Conservation (phyloP, 2,113 vertebrate species). For the Bucco capensis region DNA sequence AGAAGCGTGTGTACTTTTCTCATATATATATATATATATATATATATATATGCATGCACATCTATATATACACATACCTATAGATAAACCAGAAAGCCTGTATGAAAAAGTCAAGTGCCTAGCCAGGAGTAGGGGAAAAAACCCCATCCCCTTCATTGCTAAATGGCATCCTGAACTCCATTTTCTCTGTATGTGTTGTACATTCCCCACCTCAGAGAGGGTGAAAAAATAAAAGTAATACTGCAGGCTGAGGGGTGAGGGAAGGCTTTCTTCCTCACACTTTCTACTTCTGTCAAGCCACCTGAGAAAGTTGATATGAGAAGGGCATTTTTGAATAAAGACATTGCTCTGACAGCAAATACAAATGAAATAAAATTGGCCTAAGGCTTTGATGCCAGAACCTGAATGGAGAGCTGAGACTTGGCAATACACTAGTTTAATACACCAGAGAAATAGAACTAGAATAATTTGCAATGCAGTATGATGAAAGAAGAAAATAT, state of each 20-base stretch:
- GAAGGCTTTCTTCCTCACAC: slow-evolving; percentile 47
- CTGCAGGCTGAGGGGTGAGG: neutral
- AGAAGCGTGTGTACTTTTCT: neutral
- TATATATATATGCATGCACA: neutral
- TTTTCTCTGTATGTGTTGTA: neutral
- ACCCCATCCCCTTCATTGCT: slow-evolving; percentile 17
- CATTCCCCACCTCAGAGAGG: slow-evolving; percentile 7
- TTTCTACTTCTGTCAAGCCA: slow-evolving; percentile 68
- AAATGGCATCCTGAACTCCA: slow-evolving; percentile 12
- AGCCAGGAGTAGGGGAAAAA: slow-evolving; percentile 24
- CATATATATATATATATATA: too few species aligned
- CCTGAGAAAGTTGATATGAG: slow-evolving; percentile 75
- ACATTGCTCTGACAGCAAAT: slow-evolving; percentile 77
- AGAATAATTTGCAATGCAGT: slow-evolving; percentile 61
- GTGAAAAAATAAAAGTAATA: slow-evolving; percentile 62
- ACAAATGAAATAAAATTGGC: slow-evolving; percentile 81
- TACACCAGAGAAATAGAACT: slow-evolving; percentile 64
- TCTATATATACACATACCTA: neutral
- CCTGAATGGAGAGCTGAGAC: slow-evolving; percentile 69
- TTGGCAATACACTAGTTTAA: slow-evolving; percentile 62
- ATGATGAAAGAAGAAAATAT: slow-evolving; percentile 72
- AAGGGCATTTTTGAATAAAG: slow-evolving; percentile 77
- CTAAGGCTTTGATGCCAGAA: slow-evolving; percentile 76
- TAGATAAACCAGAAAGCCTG: neutral
- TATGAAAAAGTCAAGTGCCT: neutral